These are phyloP conservation scores for Acanthisitta chloris DNA, from an alignment of 2,113 vertebrate species.

Conservation along the genomic window DNA sequence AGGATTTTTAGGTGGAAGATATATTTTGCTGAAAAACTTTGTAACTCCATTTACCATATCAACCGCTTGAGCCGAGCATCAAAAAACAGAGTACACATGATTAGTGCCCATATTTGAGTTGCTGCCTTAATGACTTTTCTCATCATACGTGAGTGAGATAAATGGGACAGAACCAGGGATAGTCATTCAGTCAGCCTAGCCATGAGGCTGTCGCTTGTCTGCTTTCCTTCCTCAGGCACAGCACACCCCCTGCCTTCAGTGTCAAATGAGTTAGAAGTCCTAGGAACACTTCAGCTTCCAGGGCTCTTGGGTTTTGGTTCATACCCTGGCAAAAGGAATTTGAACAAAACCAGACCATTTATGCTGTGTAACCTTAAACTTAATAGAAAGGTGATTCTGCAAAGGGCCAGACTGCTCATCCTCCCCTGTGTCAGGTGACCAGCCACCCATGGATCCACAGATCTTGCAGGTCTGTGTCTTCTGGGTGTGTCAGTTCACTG, in stretches of 20 bases:
- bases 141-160: neutral
- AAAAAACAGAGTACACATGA: fast-evolving
- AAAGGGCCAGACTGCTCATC: neutral
- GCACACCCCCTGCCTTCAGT: neutral
- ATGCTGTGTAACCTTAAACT: neutral
- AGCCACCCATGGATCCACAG: neutral
- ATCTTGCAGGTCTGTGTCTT: neutral
- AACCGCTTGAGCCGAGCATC: neutral
- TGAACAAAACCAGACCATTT: neutral
- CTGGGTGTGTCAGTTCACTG: neutral
- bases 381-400: neutral
- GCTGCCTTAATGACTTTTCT: neutral
- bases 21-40: neutral
- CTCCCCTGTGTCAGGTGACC: neutral
- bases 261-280: neutral
- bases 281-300: neutral
- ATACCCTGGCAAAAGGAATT: neutral
- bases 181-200: neutral
- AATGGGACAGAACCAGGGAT: neutral
- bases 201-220: neutral
- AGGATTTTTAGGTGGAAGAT: neutral
- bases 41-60: neutral
- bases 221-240: neutral
- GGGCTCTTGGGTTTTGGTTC: neutral
- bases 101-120: neutral